phyloP scores from a whole-genome alignment of 2,797 vertebrate species.

The Odontamblyopus rebecca region DNA sequence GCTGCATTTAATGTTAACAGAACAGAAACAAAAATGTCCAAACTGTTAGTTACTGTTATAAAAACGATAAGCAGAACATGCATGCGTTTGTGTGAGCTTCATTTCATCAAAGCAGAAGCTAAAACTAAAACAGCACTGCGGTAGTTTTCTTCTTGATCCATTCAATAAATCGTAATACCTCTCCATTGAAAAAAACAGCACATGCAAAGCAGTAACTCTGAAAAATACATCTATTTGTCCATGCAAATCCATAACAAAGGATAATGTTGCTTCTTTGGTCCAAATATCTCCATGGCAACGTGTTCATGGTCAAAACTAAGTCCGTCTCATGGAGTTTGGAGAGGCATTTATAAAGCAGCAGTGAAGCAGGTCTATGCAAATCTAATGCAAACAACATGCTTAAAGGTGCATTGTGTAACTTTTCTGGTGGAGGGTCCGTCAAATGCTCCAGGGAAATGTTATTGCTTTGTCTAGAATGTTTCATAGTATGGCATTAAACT shows the following conservation, averaged over 20 bases:
- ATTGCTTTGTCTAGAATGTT: too few species aligned
- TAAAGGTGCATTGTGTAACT: too few species aligned
- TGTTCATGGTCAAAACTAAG: not conserved
- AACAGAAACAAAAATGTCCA: slow-evolving; percentile 8
- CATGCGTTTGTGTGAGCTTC: not conserved
- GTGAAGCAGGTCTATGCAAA: slow-evolving; percentile 28
- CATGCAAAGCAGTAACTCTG: slow-evolving; percentile 55
- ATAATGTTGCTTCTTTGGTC: not conserved
- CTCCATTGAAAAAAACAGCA: slow-evolving; percentile 19
- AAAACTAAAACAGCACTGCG: slow-evolving; percentile 3
- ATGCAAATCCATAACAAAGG: slow-evolving; percentile 42
- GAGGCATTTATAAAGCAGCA: slow-evolving; percentile 7
- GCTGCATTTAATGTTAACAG: slow-evolving; percentile 31
- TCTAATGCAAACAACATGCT: slow-evolving; percentile 31
- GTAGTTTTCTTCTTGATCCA: not conserved
- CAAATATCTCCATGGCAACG: not conserved
- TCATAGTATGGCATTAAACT: too few species aligned
- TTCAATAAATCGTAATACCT: not conserved
- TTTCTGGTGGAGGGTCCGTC: too few species aligned
- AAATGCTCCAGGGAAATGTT: too few species aligned
- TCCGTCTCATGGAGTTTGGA: slow-evolving; percentile 30
- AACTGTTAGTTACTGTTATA: slow-evolving; percentile 26
- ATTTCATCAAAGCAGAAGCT: not conserved
- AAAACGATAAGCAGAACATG: slow-evolving; percentile 36
- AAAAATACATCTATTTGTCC: slow-evolving; percentile 1